Conservation (phyloP, 2,113 vertebrate species). For the Oxyura jamaicensis region DNA sequence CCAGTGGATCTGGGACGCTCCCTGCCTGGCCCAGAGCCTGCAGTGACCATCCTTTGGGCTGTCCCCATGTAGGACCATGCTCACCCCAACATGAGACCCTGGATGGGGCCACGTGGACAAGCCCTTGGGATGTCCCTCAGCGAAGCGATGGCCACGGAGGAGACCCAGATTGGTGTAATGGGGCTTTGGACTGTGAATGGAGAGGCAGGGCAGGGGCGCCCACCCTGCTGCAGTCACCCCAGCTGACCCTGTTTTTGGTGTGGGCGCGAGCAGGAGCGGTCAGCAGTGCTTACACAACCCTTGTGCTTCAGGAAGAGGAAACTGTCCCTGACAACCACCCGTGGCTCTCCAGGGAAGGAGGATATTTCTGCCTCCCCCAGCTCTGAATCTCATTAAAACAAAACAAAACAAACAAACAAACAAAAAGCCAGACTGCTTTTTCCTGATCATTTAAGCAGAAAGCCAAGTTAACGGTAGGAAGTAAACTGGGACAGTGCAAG, state of each 20-base stretch:
- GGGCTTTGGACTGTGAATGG: neutral
- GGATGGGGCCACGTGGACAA: neutral
- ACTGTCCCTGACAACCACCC: neutral
- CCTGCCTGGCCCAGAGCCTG: neutral
- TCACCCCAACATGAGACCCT: neutral
- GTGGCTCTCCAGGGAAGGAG: neutral
- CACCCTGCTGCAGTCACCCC: neutral
- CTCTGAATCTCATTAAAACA: constrained; percentile 20
- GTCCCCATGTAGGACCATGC: neutral
- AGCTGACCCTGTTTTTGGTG: neutral
- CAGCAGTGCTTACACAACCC: neutral
- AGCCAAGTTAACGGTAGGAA: constrained; percentile 6
- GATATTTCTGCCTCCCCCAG: constrained; percentile 41
- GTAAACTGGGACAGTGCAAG: neutral
- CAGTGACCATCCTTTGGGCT: rapidly evolving
- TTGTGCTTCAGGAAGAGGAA: constrained; percentile 48
- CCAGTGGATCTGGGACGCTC: neutral
- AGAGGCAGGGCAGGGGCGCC: neutral
- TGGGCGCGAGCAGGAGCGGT: neutral
- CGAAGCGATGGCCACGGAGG: rapidly evolving
- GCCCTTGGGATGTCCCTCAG: neutral
- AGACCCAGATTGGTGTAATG: neutral
- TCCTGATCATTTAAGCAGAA: constrained; percentile 11
- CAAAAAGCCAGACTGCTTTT: neutral
- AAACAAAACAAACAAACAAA: neutral